phyloP scores from a whole-genome alignment of 2,888 invertebrate genomes.

The Drosophila histrio region DNA sequence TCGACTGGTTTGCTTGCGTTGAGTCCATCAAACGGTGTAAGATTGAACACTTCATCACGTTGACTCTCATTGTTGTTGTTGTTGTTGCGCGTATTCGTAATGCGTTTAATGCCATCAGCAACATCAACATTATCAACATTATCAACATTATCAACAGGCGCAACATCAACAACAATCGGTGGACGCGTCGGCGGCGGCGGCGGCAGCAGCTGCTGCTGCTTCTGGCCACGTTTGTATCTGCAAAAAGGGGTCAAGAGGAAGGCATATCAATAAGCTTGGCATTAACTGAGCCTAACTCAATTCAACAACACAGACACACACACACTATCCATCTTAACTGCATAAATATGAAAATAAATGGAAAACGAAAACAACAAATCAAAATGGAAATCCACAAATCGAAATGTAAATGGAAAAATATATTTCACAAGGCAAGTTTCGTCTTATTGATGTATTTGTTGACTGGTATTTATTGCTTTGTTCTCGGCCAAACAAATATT shows the following conservation, averaged over 20 bases:
- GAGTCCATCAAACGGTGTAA: conserved; percentile 18
- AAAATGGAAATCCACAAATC: conserved; percentile 33
- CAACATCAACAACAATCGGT: conserved; percentile 60
- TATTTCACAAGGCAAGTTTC: conserved; percentile 17
- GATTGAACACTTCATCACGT: conserved; percentile 60
- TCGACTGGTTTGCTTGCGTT: not conserved
- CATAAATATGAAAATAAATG: conserved; percentile 68
- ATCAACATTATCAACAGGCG: conserved; percentile 3
- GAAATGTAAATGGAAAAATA: conserved; percentile 40
- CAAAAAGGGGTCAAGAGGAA: conserved; percentile 12
- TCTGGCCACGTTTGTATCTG: conserved; percentile 58
- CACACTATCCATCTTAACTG: conserved; percentile 59
- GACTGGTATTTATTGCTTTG: conserved; percentile 55
- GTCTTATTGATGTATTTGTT: conserved; percentile 49
- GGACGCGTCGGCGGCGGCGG: conserved; percentile 13
- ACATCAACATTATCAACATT: conserved; percentile 16
- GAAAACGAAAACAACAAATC: conserved; percentile 52
- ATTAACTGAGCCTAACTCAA: conserved; percentile 37
- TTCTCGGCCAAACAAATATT: conserved; percentile 23
- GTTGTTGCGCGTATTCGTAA: conserved; percentile 53
- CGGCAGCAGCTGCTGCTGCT: conserved; percentile 6
- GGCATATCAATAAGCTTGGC: conserved; percentile 49
- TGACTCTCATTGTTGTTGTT: conserved; percentile 25
- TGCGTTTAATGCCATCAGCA: conserved; percentile 53
- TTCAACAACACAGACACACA: conserved; percentile 6